Evolutionary conservation across 2,888 invertebrate species (phyloP).

Genomic region (Hydraecia micacea): DNA sequence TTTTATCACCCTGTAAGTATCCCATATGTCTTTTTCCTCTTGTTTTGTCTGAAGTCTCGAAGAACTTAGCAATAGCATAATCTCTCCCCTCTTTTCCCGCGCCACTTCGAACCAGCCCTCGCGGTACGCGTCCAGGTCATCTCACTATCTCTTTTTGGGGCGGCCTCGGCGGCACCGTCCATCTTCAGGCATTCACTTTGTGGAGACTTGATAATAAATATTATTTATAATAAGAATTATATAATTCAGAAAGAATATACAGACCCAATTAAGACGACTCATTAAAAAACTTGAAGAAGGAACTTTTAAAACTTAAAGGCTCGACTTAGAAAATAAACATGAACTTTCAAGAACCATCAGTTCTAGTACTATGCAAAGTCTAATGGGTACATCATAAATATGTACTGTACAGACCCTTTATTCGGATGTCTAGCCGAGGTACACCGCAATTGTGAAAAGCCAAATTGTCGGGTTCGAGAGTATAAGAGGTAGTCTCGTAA

Average conservation of each 20-base stretch:
- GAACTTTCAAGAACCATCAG: slow-evolving; percentile 27
- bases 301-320: not conserved
- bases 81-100: no score
- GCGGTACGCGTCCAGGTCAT: no score
- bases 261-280: slow-evolving; percentile 1
- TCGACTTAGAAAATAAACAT: not conserved
- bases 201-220: no score
- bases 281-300: not conserved
- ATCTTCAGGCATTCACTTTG: no score
- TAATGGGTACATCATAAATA: slow-evolving; percentile 42
- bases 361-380: slow-evolving; percentile 30
- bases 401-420: slow-evolving; percentile 16
- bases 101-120: no score
- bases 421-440: slow-evolving; percentile 65
- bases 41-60: not conserved
- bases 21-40: not conserved
- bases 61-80: not conserved
- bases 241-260: not conserved
- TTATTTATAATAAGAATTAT: no score
- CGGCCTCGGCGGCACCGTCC: no score
- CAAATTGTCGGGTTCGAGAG: slow-evolving; percentile 64
- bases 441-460: slow-evolving; percentile 68
- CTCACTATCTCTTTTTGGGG: no score
- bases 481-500: slow-evolving; percentile 73
- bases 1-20: not conserved